phyloP scores from a whole-genome alignment of 2,113 vertebrate genomes.

The Indicator maculatus region DNA sequence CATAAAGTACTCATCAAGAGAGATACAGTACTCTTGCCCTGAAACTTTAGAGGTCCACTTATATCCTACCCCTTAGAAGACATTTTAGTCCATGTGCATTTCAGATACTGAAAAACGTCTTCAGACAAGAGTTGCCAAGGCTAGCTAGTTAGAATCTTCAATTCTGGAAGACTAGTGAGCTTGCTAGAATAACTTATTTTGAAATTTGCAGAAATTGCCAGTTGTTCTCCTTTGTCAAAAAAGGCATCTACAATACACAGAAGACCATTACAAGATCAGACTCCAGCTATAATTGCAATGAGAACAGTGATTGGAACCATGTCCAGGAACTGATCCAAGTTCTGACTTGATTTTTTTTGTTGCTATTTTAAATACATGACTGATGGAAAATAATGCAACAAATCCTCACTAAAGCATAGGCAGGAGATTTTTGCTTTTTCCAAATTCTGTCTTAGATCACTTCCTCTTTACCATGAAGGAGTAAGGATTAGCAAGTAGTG shows the following conservation, averaged over 20 bases:
- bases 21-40: neutral
- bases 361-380: neutral
- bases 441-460: neutral
- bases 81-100: neutral
- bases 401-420: neutral
- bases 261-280: neutral
- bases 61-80: neutral
- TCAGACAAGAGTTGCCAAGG: neutral
- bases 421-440: neutral
- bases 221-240: neutral
- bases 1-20: neutral
- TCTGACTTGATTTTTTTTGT: neutral
- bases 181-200: neutral
- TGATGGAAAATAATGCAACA: neutral
- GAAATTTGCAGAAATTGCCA: neutral
- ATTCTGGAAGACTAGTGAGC: neutral
- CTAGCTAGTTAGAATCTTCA: neutral
- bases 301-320: neutral
- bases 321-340: neutral
- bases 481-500: neutral
- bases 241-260: neutral
- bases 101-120: neutral
- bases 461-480: neutral
- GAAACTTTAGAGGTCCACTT: neutral
- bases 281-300: neutral